A percentile compares a stretch with the other conserved stretches of the same genome.
Evolutionary conservation across 2,888 invertebrate species (phyloP).

Genomic region (Limenitis arthemis): DNA sequence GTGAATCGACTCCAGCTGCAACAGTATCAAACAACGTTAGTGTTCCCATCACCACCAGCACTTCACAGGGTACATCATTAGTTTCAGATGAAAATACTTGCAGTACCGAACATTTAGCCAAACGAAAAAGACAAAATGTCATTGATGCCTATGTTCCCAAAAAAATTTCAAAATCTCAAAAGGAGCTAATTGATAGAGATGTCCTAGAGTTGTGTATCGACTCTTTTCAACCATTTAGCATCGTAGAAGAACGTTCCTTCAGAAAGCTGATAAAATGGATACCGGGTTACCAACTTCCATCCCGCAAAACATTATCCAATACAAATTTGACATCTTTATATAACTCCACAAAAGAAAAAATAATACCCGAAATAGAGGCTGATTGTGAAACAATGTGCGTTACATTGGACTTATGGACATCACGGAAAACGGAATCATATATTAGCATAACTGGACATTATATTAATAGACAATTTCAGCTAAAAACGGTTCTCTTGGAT

Average conservation of each 20-base stretch:
- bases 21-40: no score
- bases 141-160: neutral
- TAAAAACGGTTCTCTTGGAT: conserved; percentile 28
- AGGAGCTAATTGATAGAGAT: conserved; percentile 8
- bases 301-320: conserved; percentile 25
- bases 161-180: conserved; percentile 3
- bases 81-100: no score
- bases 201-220: conserved; percentile 19
- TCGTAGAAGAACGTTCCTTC: conserved; percentile 29
- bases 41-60: no score
- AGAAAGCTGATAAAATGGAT: conserved; percentile 26
- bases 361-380: neutral
- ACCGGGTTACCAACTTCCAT: conserved; percentile 26
- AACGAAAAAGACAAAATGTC: neutral
- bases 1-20: no score
- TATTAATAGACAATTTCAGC: conserved; percentile 14
- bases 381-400: conserved; percentile 16
- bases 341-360: neutral
- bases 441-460: conserved; percentile 21
- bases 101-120: no score
- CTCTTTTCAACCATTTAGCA: conserved; percentile 25
- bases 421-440: conserved; percentile 21
- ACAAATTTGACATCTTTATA: conserved; percentile 10
- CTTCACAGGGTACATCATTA: no score
- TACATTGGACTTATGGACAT: conserved; percentile 23